These are phyloP conservation scores for Platichthys flesus DNA, from an alignment of 2,113 vertebrate genomes.

Conservation along the genomic window DNA sequence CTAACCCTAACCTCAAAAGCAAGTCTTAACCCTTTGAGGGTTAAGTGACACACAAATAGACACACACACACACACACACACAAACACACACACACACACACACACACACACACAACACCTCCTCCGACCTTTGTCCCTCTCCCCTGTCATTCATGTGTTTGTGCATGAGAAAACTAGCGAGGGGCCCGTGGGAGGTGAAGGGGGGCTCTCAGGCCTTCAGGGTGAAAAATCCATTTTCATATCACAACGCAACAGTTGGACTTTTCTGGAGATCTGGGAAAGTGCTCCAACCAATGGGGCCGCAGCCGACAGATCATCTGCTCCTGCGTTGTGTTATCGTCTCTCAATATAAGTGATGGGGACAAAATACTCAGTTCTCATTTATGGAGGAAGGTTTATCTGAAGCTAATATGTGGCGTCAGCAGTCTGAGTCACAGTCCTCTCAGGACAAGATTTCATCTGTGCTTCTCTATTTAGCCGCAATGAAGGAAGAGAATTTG, in stretches of 20 bases:
- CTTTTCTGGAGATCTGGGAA: conserved; percentile 5
- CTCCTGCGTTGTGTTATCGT: not conserved
- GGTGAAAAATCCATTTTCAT: conserved; percentile 25
- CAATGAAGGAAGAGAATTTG: too few relatives aligned
- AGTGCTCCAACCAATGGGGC: not conserved
- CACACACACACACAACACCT: not conserved
- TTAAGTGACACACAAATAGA: not conserved
- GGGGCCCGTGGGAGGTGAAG: conserved; percentile 2
- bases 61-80: conserved; percentile 20
- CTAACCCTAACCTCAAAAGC: too few relatives aligned
- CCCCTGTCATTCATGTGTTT: conserved; percentile 20
- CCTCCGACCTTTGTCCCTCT: conserved; percentile 20
- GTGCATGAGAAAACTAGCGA: not conserved
- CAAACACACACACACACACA: not conserved
- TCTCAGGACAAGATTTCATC: too few relatives aligned
- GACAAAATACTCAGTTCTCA: not conserved
- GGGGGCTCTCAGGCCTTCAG: not conserved
- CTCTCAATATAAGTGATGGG: not conserved
- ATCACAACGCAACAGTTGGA: conserved; percentile 19
- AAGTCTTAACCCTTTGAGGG: too few relatives aligned
- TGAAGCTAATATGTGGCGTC: not conserved
- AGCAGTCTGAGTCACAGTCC: not conserved
- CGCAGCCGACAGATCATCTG: not conserved
- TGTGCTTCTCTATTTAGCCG: too few relatives aligned
- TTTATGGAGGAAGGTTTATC: not conserved